Conservation (phyloP, 2,797 vertebrate genomes). For the Lepilemur ruficaudatus region DNA sequence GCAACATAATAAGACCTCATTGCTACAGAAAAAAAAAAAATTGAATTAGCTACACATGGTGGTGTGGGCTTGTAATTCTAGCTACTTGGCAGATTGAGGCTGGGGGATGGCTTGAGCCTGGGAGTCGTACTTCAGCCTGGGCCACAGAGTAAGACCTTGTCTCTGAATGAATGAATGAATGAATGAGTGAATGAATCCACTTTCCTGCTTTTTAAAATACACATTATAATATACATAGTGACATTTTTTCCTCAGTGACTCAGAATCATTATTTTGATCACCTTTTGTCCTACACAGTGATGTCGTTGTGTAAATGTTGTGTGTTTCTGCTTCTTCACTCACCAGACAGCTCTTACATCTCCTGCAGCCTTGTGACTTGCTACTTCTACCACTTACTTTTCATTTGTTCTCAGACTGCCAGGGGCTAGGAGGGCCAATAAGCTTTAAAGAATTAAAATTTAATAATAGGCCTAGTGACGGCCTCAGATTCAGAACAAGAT, state of each 20-base stretch:
- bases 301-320: background rate
- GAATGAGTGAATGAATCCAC: background rate
- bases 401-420: background rate
- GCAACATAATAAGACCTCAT: background rate
- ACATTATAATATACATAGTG: background rate
- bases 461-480: background rate
- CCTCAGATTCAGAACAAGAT: background rate
- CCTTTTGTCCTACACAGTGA: background rate
- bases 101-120: background rate
- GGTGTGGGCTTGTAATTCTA: background rate
- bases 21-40: too few relatives aligned
- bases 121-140: background rate
- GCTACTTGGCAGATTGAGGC: background rate
- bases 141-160: background rate
- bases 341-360: background rate
- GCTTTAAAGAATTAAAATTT: background rate
- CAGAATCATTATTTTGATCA: background rate
- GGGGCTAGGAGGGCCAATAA: background rate
- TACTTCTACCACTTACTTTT: background rate
- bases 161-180: too few relatives aligned
- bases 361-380: background rate
- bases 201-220: background rate
- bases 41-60: background rate
- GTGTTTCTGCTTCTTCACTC: background rate
- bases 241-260: background rate